Evolutionary conservation across 2,797 vertebrate species (phyloP), one percentile per base, ranked within the genome.

Genomic region (Acridotheres tristis): DNA sequence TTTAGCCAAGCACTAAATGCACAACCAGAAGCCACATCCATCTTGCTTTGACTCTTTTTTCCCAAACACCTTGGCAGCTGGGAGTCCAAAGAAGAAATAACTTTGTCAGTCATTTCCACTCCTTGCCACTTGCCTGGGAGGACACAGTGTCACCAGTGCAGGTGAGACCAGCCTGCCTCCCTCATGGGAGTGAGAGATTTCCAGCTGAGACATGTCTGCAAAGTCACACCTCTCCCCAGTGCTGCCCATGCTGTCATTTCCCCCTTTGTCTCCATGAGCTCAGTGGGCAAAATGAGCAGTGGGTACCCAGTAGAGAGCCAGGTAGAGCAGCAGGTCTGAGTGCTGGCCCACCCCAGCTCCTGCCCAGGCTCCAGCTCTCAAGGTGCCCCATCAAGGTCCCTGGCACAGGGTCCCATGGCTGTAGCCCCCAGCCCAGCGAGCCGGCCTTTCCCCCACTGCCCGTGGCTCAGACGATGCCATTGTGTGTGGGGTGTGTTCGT

Each of bases 401-500:
- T 10, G 21, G 90, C 38, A 55, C 10, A 32, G 76, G 23, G 29
- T 63, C 4, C 22, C 53, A 7, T 1, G 2, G 78, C 63, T 50
- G 71, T 5, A 19, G 42, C 29, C 47, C 45, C 68, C 80, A 47
- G 93, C 29, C 54, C 13, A 0, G 57, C 1, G 2, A 54, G 62
- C 38, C 0, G 1, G 73, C 80, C 0, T 5, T n/a, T 62, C 16
- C 47, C 45, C 18, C 3, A 0, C 22, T 0, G 1, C 34, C 57
- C 17, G 7, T 3, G 2, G 13, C 71, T 98, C 97, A 98, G 54
- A 96, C 97, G 4, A 97, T 93, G 58, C 97, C 97, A 4, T 77
- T 98, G 90, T 97, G 97, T 0, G 90, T 93, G 2, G 98, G 98
- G 65, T 98, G 97, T 77, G 98, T 98, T 80, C 97, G 96, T 43